phyloP scores from a whole-genome alignment of 2,113 vertebrate genomes.

The Plestiodon gilberti region DNA sequence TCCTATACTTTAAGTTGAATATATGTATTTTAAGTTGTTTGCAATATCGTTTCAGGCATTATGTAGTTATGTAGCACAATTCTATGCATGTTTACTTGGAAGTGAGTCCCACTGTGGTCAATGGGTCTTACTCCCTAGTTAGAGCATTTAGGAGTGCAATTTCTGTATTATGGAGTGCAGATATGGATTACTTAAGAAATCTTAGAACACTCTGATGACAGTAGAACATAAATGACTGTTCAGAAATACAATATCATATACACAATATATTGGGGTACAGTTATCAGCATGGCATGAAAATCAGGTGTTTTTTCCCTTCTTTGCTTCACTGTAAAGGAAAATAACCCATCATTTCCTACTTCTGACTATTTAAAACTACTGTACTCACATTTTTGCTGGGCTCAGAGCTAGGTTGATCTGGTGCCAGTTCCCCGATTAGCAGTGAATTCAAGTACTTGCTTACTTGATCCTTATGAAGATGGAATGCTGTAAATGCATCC shows the following conservation, averaged over 20 bases:
- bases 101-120: too few species aligned
- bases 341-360: not conserved
- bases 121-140: too few species aligned
- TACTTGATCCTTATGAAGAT: constrained; percentile 76
- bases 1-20: too few species aligned
- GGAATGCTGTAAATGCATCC: constrained; percentile 83
- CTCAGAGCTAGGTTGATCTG: constrained; percentile 78
- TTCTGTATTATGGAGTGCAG: not conserved
- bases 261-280: not conserved
- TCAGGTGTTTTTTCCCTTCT: not conserved
- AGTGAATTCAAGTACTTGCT: constrained; percentile 77
- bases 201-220: not conserved
- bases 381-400: constrained; percentile 82
- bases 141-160: not conserved
- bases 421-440: constrained; percentile 81
- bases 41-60: not conserved
- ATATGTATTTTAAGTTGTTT: too few species aligned
- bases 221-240: not conserved
- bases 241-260: not conserved
- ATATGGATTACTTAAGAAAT: not conserved
- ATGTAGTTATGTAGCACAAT: not conserved
- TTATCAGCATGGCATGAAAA: not conserved
- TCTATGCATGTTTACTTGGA: too few species aligned
- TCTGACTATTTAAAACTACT: constrained; percentile 50
- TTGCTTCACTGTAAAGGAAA: not conserved